These are phyloP conservation scores for Scophthalmus maximus DNA, from an alignment of 2,113 vertebrate species.

Conservation along the genomic window DNA sequence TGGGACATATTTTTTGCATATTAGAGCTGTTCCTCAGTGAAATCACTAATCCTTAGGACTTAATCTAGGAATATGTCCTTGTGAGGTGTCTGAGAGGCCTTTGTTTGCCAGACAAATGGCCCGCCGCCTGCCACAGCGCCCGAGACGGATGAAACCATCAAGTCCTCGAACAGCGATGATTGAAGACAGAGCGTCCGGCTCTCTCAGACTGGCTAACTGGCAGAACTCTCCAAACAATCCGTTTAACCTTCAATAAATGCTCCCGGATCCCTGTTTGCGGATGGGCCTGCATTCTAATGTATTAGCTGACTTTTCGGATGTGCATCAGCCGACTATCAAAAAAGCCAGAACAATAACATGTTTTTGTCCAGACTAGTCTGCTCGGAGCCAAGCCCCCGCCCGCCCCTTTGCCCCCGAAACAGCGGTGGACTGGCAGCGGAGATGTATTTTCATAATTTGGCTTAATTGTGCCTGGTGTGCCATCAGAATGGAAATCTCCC, in stretches of 20 bases:
- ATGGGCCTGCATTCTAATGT: constrained; percentile 36
- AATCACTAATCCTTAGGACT: constrained; percentile 63
- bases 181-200: constrained; percentile 40
- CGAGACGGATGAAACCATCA: constrained; percentile 64
- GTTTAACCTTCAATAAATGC: constrained; percentile 37
- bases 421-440: constrained; percentile 59
- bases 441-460: constrained; percentile 81
- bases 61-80: constrained; percentile 70
- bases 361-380: constrained; percentile 43
- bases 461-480: constrained; percentile 79
- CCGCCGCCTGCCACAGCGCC: constrained; percentile 38
- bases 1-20: constrained; percentile 71
- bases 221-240: constrained; percentile 43
- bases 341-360: constrained; percentile 53
- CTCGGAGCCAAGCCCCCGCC: constrained; percentile 45
- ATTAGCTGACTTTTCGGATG: constrained; percentile 47
- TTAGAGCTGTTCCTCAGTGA: constrained; percentile 72
- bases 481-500: constrained; percentile 78
- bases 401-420: constrained; percentile 28
- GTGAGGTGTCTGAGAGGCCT: constrained; percentile 61
- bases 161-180: constrained; percentile 53
- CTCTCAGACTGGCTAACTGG: constrained; percentile 30
- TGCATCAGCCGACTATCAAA: constrained; percentile 44
- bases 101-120: constrained; percentile 66
- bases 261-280: constrained; percentile 48